Conservation (phyloP, 2,888 invertebrate species). For the Byasa hedistus region DNA sequence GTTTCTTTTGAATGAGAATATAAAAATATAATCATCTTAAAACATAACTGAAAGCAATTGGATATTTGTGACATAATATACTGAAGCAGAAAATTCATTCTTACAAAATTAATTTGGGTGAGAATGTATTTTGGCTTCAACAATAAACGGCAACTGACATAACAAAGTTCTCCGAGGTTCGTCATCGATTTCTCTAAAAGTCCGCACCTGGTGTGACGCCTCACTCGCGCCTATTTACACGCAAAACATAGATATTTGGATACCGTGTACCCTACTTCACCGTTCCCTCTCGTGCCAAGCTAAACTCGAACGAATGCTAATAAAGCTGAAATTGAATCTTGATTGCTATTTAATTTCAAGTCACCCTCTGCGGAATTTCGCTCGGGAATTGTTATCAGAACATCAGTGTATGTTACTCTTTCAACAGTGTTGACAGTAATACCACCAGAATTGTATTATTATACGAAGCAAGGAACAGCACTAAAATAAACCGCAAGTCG, state of each 20-base stretch:
- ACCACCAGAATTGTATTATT: slow-evolving; percentile 57
- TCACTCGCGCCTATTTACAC: slow-evolving; percentile 74
- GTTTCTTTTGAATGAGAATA: no score
- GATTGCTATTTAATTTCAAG: slow-evolving; percentile 38
- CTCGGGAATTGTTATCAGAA: slow-evolving; percentile 63
- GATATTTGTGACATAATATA: no score
- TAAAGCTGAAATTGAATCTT: slow-evolving; percentile 43
- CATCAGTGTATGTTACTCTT: slow-evolving; percentile 65
- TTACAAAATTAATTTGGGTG: no score
- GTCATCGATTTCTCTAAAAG: slow-evolving; percentile 66
- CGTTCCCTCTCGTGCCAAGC: slow-evolving; percentile 38
- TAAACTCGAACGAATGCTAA: slow-evolving; percentile 45
- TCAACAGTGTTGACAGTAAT: slow-evolving; percentile 70
- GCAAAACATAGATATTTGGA: slow-evolving; percentile 76
- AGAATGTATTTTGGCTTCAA: background rate
- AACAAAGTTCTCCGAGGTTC: slow-evolving; percentile 67
- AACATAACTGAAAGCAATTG: no score
- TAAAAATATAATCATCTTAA: no score
- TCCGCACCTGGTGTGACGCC: slow-evolving; percentile 74
- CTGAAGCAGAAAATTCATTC: no score
- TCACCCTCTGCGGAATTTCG: slow-evolving; percentile 59
- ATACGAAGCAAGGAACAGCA: slow-evolving; percentile 66
- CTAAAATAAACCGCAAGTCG: slow-evolving; percentile 73
- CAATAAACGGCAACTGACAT: slow-evolving; percentile 73
- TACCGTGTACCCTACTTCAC: slow-evolving; percentile 61